Percentiles rank a stretch among this genome's conserved stretches.
Evolutionary conservation across 2,888 invertebrate species (phyloP).

Genomic region (Elegia similella): DNA sequence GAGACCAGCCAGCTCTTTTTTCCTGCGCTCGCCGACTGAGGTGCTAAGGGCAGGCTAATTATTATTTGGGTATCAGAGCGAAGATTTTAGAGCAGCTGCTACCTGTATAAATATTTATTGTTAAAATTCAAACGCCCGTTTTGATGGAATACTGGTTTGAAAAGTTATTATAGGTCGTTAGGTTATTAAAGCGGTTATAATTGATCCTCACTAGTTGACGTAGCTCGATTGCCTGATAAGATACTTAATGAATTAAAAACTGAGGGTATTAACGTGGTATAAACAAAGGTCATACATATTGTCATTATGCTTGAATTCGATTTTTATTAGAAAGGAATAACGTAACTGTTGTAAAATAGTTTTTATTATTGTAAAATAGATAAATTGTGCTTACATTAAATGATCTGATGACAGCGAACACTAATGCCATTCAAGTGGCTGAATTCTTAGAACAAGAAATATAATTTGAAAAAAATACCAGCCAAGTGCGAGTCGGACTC

Average conservation of each 20-base stretch:
- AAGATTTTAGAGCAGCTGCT: constrained; percentile 79
- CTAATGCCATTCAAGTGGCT: no score
- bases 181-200: constrained; percentile 41
- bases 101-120: constrained; percentile 82
- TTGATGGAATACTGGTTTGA: constrained; percentile 55
- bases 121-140: constrained; percentile 75
- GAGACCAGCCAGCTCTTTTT: constrained; percentile 69
- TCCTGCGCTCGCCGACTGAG: constrained; percentile 67
- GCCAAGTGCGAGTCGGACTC: no score
- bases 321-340: no score
- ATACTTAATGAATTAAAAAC: not conserved
- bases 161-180: constrained; percentile 45
- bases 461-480: no score
- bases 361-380: no score
- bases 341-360: no score
- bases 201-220: not conserved
- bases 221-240: not conserved
- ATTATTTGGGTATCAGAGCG: constrained; percentile 79
- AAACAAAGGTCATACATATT: no score
- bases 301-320: no score
- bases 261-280: no score
- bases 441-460: no score
- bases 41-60: constrained; percentile 81
- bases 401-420: no score
- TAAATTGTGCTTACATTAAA: no score